phyloP scores from a whole-genome alignment of 2,797 vertebrate genomes.

The Sebastes variabilis region DNA sequence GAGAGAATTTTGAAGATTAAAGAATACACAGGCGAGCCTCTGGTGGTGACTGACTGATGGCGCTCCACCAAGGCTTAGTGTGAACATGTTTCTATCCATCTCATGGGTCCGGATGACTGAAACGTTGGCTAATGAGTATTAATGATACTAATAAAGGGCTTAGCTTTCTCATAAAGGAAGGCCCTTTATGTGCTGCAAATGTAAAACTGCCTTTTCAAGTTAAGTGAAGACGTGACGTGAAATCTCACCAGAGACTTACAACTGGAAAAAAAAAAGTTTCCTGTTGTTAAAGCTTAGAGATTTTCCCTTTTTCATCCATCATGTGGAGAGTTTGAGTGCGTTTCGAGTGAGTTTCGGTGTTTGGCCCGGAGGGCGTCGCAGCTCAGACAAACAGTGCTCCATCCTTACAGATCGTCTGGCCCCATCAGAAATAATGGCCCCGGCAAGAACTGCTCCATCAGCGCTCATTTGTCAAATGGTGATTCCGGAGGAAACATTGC shows the following conservation, averaged over 20 bases:
- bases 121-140: conserved; percentile 49
- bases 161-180: conserved; percentile 21
- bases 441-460: conserved; percentile 61
- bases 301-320: conserved; percentile 34
- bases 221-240: background rate
- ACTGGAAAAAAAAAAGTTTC: background rate
- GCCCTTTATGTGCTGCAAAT: conserved; percentile 2
- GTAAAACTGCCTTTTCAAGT: conserved; percentile 3
- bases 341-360: conserved; percentile 29
- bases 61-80: conserved; percentile 6
- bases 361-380: conserved; percentile 24
- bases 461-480: conserved; percentile 56
- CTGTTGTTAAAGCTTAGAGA: background rate
- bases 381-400: conserved; percentile 48
- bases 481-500: conserved; percentile 59
- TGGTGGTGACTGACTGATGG: conserved; percentile 34
- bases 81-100: conserved; percentile 46
- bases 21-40: conserved; percentile 22
- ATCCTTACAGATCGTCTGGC: conserved; percentile 44
- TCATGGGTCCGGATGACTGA: conserved; percentile 55
- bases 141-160: conserved; percentile 47
- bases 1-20: conserved; percentile 36
- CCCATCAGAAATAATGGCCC: conserved; percentile 63
- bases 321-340: conserved; percentile 40
- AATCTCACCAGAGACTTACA: conserved; percentile 14